Percentiles rank a stretch among this genome's conserved stretches.
phyloP scores from a whole-genome alignment of 2,113 vertebrate genomes.

The Oreamnos americanus region DNA sequence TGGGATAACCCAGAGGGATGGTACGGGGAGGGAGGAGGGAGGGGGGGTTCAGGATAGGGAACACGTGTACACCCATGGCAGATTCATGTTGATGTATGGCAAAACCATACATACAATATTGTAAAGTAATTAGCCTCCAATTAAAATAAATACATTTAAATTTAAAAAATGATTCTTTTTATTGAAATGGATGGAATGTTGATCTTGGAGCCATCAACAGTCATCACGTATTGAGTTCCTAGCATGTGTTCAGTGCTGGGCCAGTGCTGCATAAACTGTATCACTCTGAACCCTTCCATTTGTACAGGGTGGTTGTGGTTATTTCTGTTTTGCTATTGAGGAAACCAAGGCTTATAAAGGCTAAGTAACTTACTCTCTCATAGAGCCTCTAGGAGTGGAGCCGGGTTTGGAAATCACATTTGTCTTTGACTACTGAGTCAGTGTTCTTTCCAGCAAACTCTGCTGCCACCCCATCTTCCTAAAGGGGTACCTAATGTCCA shows the following conservation, averaged over 20 bases:
- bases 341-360: neutral
- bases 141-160: too few relatives aligned
- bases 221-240: neutral
- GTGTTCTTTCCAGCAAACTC: neutral
- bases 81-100: too few relatives aligned
- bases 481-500: neutral
- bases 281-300: neutral
- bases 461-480: neutral
- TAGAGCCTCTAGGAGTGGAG: neutral
- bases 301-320: neutral
- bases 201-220: neutral
- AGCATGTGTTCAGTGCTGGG: neutral
- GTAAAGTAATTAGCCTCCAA: too few relatives aligned
- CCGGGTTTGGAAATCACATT: neutral
- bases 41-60: too few relatives aligned
- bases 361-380: neutral
- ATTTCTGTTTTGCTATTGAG: neutral
- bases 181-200: neutral
- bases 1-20: too few relatives aligned
- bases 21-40: too few relatives aligned
- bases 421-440: neutral
- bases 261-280: neutral
- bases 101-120: too few relatives aligned
- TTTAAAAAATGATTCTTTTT: neutral
- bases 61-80: accelerated